These are phyloP conservation scores for Orchestia grillus DNA, from an alignment of 1,140 invertebrate genomes.

Conservation along the genomic window DNA sequence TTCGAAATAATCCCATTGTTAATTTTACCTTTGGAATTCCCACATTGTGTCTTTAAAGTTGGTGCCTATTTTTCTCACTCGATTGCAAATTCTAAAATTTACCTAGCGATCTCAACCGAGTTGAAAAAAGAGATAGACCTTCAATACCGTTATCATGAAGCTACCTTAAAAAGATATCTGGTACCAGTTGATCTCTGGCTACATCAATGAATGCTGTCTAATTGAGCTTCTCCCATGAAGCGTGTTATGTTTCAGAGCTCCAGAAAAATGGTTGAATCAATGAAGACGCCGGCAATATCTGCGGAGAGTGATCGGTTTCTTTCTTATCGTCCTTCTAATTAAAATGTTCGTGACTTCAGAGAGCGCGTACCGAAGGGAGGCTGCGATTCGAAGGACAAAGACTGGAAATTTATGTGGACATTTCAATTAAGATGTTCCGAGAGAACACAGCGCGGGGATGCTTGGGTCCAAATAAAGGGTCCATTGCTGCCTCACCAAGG, in stretches of 20 bases:
- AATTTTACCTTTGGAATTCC: no score
- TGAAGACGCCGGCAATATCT: background rate
- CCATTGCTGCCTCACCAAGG: background rate
- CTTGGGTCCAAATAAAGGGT: background rate
- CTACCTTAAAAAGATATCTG: background rate
- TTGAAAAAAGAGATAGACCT: no score
- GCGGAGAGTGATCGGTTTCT: background rate
- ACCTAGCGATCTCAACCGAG: no score
- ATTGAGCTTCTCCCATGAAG: background rate
- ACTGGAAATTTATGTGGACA: background rate
- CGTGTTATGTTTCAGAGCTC: background rate
- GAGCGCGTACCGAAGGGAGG: background rate
- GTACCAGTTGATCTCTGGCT: background rate
- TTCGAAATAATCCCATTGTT: no score
- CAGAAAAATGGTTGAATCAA: background rate
- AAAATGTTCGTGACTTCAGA: background rate
- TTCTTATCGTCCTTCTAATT: background rate
- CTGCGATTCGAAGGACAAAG: background rate
- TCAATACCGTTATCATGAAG: no score
- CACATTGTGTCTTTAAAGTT: no score
- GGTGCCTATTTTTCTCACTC: no score
- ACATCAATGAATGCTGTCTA: background rate
- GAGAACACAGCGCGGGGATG: background rate
- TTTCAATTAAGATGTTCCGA: background rate
- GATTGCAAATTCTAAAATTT: no score